phyloP scores from a whole-genome alignment of 53 echinoderm and acorn worm species.

The Stichopus horrens region DNA sequence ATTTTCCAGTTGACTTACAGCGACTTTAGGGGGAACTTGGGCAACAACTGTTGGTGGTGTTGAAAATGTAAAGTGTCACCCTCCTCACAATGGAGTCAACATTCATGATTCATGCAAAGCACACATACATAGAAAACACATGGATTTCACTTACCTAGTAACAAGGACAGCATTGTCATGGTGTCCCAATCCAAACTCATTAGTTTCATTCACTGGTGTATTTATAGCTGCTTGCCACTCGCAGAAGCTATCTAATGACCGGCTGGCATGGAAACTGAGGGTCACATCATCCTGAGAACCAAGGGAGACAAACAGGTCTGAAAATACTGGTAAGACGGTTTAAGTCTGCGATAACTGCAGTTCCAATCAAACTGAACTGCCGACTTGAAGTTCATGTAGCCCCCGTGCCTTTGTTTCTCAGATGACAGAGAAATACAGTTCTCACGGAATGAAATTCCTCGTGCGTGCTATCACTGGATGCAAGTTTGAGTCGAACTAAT shows the following conservation, averaged over 20 bases:
- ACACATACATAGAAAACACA: no score
- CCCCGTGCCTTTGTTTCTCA: no score
- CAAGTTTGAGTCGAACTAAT: no score
- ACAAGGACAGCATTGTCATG: conserved; percentile 96
- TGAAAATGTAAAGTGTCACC: no score
- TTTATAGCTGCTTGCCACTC: conserved; percentile 79
- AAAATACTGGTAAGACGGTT: neutral
- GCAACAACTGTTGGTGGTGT: no score
- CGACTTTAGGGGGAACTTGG: no score
- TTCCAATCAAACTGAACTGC: neutral
- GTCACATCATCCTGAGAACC: conserved; percentile 70
- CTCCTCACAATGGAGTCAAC: no score
- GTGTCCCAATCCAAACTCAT: conserved; percentile 58
- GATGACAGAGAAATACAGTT: no score
- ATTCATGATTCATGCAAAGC: no score
- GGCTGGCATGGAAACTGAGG: conserved; percentile 79
- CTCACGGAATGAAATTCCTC: no score
- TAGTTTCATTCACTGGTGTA: conserved; percentile 52
- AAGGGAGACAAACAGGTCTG: conserved; percentile 19
- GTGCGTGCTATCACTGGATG: no score
- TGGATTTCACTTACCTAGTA: conserved; percentile 68
- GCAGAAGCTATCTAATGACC: conserved; percentile 89
- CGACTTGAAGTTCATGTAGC: neutral
- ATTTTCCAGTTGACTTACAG: no score
- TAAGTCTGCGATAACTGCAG: neutral